These are phyloP conservation scores for Dasypogon diadema DNA, from an alignment of 2,888 invertebrate species.

Conservation along the genomic window DNA sequence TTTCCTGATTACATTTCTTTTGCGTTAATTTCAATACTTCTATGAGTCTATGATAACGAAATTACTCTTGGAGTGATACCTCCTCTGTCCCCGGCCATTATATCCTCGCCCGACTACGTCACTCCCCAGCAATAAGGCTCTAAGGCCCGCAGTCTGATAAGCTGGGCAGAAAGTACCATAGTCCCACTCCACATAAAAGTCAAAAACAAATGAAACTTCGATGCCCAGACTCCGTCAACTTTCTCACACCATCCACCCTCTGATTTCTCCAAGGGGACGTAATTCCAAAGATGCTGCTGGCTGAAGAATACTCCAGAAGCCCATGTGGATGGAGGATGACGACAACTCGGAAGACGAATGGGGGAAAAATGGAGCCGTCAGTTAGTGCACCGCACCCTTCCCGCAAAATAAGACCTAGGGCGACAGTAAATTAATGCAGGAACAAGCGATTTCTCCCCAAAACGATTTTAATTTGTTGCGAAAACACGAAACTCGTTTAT, in stretches of 20 bases:
- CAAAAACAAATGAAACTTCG: constrained; percentile 49
- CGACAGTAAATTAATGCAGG: constrained; percentile 48
- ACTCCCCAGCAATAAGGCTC: background rate
- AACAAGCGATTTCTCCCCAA: constrained; percentile 50
- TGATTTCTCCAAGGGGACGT: constrained; percentile 9
- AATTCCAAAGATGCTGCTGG: constrained; percentile 33
- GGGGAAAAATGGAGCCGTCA: constrained; percentile 48
- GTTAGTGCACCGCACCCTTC: constrained; percentile 14
- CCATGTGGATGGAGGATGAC: constrained; percentile 38
- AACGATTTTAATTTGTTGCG: constrained; percentile 54
- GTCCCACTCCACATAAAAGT: constrained; percentile 11
- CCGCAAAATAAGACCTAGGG: constrained; percentile 35
- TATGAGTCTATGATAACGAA: constrained; percentile 42
- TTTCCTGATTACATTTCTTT: constrained; percentile 56
- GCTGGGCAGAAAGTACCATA: background rate
- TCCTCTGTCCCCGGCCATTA: constrained; percentile 30
- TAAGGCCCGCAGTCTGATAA: constrained; percentile 8
- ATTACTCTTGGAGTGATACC: constrained; percentile 18
- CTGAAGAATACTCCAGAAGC: constrained; percentile 21
- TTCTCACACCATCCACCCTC: background rate
- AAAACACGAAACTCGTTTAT: constrained; percentile 53
- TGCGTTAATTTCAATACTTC: constrained; percentile 52
- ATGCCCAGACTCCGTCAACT: constrained; percentile 16
- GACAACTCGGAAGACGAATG: constrained; percentile 51
- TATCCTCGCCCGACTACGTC: constrained; percentile 6